Evolutionary conservation across 1,140 invertebrate species (phyloP).

Genomic region (Helicoverpa armigera): DNA sequence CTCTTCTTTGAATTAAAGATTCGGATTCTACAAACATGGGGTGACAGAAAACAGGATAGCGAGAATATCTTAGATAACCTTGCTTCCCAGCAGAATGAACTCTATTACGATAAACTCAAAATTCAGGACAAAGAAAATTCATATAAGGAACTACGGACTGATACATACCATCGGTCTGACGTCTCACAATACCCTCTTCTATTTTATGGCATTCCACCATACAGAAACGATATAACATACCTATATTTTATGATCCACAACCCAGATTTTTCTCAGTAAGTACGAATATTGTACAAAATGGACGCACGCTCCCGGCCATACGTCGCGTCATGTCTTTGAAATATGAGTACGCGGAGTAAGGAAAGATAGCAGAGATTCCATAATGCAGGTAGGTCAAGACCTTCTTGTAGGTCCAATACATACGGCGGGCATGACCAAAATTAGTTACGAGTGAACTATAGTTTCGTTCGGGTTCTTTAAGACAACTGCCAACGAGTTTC

Average conservation of each 20-base stretch:
- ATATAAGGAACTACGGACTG: no score
- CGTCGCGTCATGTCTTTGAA: constrained; percentile 3
- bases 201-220: background rate
- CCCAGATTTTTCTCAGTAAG: background rate
- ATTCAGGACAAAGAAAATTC: background rate
- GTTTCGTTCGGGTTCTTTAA: no score
- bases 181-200: background rate
- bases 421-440: no score
- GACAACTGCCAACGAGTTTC: no score
- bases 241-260: background rate
- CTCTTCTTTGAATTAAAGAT: no score
- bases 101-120: background rate
- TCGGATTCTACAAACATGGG: no score
- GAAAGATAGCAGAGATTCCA: no score
- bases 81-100: background rate
- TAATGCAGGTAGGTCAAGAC: no score
- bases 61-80: no score
- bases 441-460: no score
- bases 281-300: constrained; percentile 35
- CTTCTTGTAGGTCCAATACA: no score
- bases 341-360: background rate
- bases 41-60: no score
- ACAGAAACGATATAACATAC: constrained; percentile 5
- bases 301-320: background rate
- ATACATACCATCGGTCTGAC: background rate